These are phyloP conservation scores for Wasmannia auropunctata DNA, from an alignment of 1,140 invertebrate species.

Conservation along the genomic window DNA sequence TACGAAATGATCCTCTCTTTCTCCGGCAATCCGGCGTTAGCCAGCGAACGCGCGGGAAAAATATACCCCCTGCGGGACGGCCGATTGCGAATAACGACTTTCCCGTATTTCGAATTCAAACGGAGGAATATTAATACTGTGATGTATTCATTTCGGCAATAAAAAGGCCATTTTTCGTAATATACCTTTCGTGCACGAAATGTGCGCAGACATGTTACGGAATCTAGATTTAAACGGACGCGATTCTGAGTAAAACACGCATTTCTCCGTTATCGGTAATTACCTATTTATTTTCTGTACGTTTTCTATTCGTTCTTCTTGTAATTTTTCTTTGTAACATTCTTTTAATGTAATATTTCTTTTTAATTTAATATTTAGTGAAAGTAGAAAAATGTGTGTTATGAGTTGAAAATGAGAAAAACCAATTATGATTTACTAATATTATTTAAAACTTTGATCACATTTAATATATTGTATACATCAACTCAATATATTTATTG, in stretches of 20 bases:
- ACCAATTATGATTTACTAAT: not conserved
- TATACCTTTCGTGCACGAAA: not conserved
- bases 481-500: not conserved
- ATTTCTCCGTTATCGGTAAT: not conserved
- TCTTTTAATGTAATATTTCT: too few species aligned
- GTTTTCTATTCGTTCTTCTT: not conserved
- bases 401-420: not conserved
- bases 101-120: not conserved
- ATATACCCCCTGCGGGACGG: not conserved
- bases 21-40: not conserved
- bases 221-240: not conserved
- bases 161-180: not conserved
- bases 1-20: conserved; percentile 47
- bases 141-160: not conserved
- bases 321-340: too few species aligned
- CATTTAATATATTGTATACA: not conserved
- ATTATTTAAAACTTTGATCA: too few species aligned
- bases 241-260: not conserved
- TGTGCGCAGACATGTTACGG: not conserved
- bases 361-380: not conserved
- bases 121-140: conserved; percentile 30
- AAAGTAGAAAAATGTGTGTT: not conserved
- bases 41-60: not conserved
- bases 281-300: not conserved
- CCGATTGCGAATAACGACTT: conserved; percentile 31